phyloP scores from a whole-genome alignment of 2,797 vertebrate genomes.

The Siniperca scherzeri region DNA sequence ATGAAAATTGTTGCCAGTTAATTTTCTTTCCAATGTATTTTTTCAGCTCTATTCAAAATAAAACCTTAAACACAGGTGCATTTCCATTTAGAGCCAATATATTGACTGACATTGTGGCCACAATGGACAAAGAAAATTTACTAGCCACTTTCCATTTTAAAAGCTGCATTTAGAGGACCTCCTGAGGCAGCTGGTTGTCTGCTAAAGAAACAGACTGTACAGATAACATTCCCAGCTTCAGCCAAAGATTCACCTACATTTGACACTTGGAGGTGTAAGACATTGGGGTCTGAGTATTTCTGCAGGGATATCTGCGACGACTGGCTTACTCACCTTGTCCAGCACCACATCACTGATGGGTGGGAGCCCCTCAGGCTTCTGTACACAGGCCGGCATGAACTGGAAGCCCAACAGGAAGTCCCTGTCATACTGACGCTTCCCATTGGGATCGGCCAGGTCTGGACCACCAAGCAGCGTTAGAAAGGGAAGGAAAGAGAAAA shows the following conservation, averaged over 20 bases:
- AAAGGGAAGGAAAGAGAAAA: conserved; percentile 10
- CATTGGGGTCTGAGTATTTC: neutral
- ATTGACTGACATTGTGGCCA: too few species aligned
- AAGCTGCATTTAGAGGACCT: neutral
- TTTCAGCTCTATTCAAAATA: neutral
- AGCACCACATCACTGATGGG: conserved; percentile 97
- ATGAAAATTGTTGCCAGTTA: neutral
- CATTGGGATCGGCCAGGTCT: conserved; percentile 90
- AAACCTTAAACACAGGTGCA: neutral
- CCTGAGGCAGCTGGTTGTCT: neutral
- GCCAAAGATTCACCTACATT: neutral
- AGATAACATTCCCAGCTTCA: neutral
- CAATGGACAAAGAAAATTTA: neutral
- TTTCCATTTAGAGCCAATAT: conserved; percentile 14
- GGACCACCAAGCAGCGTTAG: conserved; percentile 23
- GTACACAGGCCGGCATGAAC: conserved; percentile 94
- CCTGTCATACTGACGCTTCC: conserved; percentile 94
- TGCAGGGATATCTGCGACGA: neutral
- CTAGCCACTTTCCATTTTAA: neutral
- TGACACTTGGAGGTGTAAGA: neutral
- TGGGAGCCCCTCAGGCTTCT: conserved; percentile 97
- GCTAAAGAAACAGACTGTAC: neutral
- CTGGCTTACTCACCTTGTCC: conserved; percentile 90
- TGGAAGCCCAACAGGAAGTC: conserved; percentile 97
- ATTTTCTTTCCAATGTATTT: neutral